Evolutionary conservation across 2,888 invertebrate genomes (phyloP), one percentile per base, ranked within the genome.

Genomic region (Tipula helvola): DNA sequence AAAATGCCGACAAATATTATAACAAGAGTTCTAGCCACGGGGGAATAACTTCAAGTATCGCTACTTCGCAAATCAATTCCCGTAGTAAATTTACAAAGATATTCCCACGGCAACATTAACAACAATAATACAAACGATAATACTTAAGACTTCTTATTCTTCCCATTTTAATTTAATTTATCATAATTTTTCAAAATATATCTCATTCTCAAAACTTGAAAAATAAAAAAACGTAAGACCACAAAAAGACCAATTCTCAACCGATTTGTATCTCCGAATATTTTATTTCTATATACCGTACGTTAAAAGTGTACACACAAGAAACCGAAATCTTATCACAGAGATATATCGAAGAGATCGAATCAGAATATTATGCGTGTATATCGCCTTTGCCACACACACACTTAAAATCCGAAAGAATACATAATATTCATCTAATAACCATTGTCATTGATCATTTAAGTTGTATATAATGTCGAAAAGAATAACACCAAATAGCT

Each of bases 371-470:
- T 44, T 16, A 44, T 44, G 39, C 44, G 10, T 44, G 12, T 52
- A 13, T 52, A 13, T 71, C 71, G 71, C 13, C 71, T 71, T 71
- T 71, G 71, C 71, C 71, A 71, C 71, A 71, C 71, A 28, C 71
- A 71, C 71, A 71, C 8, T 71, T 28, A 71, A 71, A 12, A 18
- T 71, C 28, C 18, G 10, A 71, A 71, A 28, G 28, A 28, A 28
- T 28, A 71, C 10, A 71, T 71, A 71, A 71, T 71, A 71, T 71
- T 71, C 71, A 10, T 71, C 71, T 71, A 71, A 71, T 71, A 71
- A 71, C 71, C 71, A 71, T 71, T 71, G 71, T 71, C 71, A 71
- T 71, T 71, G 71, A 71, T 71, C 71, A 71, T 71, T 71, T 71
- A 71, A 71, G 71, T 28, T 71, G 71, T 28, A 71, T 71, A 71